Conservation (phyloP, 2,113 vertebrate genomes). For the Euleptes europaea region DNA sequence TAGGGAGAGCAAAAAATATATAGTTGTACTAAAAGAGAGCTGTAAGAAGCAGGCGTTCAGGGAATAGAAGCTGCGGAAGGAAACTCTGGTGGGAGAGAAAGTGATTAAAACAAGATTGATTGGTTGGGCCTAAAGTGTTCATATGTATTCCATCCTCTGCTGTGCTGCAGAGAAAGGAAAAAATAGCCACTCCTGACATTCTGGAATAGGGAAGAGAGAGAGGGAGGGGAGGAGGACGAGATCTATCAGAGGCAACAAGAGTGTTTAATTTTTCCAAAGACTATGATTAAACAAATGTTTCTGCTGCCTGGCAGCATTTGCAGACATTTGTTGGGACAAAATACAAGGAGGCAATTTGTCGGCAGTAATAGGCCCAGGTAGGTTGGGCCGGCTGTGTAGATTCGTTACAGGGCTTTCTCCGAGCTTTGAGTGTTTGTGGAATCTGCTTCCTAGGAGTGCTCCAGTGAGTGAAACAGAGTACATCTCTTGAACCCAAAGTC, state of each 20-base stretch:
- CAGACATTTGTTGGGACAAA: slow-evolving; percentile 61
- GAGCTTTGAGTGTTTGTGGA: not conserved
- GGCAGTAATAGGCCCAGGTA: slow-evolving; percentile 18
- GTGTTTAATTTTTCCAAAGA: slow-evolving; percentile 66
- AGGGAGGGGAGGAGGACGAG: slow-evolving; percentile 36
- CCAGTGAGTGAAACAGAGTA: not conserved
- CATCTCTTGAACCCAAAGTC: not conserved
- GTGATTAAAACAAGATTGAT: slow-evolving; percentile 51
- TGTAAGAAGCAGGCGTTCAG: slow-evolving; percentile 18
- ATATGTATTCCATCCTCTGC: slow-evolving; percentile 52
- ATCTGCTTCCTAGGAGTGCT: not conserved
- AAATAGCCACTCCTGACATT: slow-evolving; percentile 16
- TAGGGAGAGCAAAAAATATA: not conserved
- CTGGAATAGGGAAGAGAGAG: slow-evolving; percentile 12
- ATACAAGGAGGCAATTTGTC: slow-evolving; percentile 64
- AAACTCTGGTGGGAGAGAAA: slow-evolving; percentile 39
- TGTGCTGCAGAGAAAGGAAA: slow-evolving; percentile 53
- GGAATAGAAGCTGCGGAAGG: slow-evolving; percentile 22
- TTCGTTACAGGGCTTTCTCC: slow-evolving; percentile 1
- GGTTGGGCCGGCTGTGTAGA: slow-evolving; percentile 8
- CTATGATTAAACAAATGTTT: slow-evolving; percentile 70
- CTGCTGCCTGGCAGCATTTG: slow-evolving; percentile 58
- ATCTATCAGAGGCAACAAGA: slow-evolving; percentile 57
- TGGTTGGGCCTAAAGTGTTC: slow-evolving; percentile 42
- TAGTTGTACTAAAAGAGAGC: slow-evolving; percentile 32